A percentile compares a stretch with the other conserved stretches of the same genome.
Evolutionary conservation across 1,140 invertebrate species (phyloP).

Genomic region (Drosophila nebulosa): DNA sequence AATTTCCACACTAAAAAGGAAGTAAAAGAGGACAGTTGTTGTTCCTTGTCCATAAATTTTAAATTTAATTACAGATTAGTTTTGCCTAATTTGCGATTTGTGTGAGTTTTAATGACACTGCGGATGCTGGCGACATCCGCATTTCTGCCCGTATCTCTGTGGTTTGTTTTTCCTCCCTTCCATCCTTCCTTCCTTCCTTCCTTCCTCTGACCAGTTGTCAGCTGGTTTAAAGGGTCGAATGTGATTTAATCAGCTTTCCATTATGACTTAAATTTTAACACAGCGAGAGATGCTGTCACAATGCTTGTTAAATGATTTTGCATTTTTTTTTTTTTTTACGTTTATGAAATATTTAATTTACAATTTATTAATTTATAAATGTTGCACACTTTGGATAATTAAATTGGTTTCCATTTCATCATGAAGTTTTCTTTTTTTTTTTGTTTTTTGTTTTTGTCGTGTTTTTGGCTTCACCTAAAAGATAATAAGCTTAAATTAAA

Average conservation of each 20-base stretch:
- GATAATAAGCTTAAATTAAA: conserved; percentile 29
- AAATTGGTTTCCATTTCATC: conserved; percentile 1
- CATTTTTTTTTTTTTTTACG: conserved; percentile 52
- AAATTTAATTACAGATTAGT: conserved; percentile 21
- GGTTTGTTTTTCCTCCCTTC: neutral
- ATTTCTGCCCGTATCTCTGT: neutral
- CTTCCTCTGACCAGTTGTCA: neutral
- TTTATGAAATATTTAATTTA: conserved; percentile 34
- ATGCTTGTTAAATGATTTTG: conserved; percentile 62
- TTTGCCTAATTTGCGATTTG: conserved; percentile 3
- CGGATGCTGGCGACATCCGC: neutral
- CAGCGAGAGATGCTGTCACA: conserved; percentile 19
- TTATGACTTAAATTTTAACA: conserved; percentile 9
- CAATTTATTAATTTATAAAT: conserved; percentile 24
- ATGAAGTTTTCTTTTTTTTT: no score
- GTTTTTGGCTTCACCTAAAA: conserved; percentile 67
- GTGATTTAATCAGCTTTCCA: conserved; percentile 13
- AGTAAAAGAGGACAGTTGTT: no score
- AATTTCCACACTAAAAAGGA: no score
- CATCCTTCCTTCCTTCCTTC: neutral
- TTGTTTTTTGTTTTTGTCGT: no score
- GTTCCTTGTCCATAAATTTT: conserved; percentile 6
- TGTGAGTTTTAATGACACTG: neutral
- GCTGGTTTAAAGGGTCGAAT: neutral
- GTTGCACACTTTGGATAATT: conserved; percentile 60